phyloP scores from a whole-genome alignment of 1,140 invertebrate species.

The Eufriesea mexicana region DNA sequence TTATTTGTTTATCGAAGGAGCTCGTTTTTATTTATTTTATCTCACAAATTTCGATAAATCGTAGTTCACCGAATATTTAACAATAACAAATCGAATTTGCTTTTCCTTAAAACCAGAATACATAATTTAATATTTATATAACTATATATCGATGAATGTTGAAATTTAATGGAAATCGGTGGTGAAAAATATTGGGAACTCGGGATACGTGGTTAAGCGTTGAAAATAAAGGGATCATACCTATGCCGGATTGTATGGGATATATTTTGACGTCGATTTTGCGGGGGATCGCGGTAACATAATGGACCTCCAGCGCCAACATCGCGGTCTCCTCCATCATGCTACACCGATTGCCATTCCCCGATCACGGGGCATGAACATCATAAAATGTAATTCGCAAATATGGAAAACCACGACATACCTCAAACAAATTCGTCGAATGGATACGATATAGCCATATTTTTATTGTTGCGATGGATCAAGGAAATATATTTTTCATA shows the following conservation, averaged over 20 bases:
- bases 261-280: conserved; percentile 40
- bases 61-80: too few relatives aligned
- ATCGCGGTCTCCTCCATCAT: conserved; percentile 16
- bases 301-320: conserved; percentile 22
- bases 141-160: not conserved
- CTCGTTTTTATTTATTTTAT: too few relatives aligned
- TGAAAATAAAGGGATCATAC: conserved; percentile 6
- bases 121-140: not conserved
- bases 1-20: too few relatives aligned
- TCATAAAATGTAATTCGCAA: conserved; percentile 9
- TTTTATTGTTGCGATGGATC: not conserved
- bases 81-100: not conserved
- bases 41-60: too few relatives aligned
- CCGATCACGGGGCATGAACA: not conserved
- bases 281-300: conserved; percentile 4
- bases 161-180: too few relatives aligned
- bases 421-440: not conserved
- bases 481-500: not conserved
- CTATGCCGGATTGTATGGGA: not conserved
- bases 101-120: not conserved
- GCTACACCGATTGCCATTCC: conserved; percentile 8
- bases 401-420: not conserved
- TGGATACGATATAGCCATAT: not conserved
- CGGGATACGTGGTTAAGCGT: not conserved
- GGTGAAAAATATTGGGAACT: not conserved